These are phyloP conservation scores for Phenacoccus solenopsis DNA, from an alignment of 1,140 invertebrate species.

Conservation along the genomic window DNA sequence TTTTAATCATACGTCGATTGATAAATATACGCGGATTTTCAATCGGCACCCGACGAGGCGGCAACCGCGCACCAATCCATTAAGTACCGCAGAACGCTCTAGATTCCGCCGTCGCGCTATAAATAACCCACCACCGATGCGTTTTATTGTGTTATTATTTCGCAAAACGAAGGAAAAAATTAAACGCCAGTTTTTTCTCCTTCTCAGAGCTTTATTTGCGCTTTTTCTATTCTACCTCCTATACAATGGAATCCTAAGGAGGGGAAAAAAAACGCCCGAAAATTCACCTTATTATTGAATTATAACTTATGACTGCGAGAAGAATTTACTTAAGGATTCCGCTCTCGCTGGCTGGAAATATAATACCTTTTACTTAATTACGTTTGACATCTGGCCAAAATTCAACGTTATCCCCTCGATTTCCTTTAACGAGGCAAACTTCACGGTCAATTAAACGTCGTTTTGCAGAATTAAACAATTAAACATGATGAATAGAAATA, in stretches of 20 bases:
- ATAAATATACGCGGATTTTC: too few relatives aligned
- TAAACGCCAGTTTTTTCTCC: neutral
- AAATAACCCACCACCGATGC: slow-evolving; percentile 1
- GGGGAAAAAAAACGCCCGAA: neutral
- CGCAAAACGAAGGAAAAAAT: neutral
- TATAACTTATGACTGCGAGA: neutral
- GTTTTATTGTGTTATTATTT: neutral
- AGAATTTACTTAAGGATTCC: neutral
- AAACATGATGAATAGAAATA: slow-evolving; percentile 2
- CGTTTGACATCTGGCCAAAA: slow-evolving; percentile 14
- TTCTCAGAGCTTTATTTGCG: too few relatives aligned
- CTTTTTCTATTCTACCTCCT: too few relatives aligned
- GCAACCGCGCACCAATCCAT: neutral
- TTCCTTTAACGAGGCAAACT: slow-evolving; percentile 4
- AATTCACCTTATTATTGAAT: slow-evolving; percentile 3
- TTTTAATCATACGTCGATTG: neutral
- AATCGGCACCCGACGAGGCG: neutral
- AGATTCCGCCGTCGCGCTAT: neutral
- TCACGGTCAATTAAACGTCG: slow-evolving; percentile 14
- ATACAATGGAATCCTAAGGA: neutral
- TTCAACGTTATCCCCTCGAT: slow-evolving; percentile 4
- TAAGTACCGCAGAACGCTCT: neutral
- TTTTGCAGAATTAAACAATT: slow-evolving; percentile 16
- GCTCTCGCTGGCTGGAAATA: neutral
- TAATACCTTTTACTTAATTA: slow-evolving; percentile 7